phyloP scores from a whole-genome alignment of 2,113 vertebrate genomes.

The Thunnus maccoyii region DNA sequence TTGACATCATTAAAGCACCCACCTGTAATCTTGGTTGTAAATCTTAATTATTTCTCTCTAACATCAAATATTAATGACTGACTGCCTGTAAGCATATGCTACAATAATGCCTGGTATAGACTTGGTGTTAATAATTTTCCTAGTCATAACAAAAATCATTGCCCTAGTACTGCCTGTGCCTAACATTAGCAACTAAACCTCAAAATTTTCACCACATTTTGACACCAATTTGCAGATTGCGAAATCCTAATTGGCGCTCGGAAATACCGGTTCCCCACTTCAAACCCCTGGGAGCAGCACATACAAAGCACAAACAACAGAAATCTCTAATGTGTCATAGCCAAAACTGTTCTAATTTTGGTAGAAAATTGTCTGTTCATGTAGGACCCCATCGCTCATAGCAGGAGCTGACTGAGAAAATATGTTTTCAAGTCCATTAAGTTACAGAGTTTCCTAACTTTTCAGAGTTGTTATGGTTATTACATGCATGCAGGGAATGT shows the following conservation, averaged over 20 bases:
- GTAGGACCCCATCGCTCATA: not conserved
- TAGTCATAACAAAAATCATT: too few species aligned
- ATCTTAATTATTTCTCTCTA: too few species aligned
- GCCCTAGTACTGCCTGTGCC: too few species aligned
- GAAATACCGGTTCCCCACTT: not conserved
- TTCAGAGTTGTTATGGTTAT: not conserved
- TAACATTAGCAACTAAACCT: too few species aligned
- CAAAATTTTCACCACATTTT: too few species aligned
- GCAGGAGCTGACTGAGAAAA: not conserved
- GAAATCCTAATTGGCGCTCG: not conserved
- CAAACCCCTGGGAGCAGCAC: not conserved
- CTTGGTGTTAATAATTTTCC: too few species aligned
- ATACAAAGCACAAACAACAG: not conserved
- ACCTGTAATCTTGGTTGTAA: not conserved
- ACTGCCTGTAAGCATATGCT: too few species aligned
- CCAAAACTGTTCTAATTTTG: not conserved
- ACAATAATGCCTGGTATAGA: too few species aligned
- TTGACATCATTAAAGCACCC: not conserved
- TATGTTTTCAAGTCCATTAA: not conserved
- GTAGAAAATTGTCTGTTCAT: not conserved
- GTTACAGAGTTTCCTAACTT: not conserved
- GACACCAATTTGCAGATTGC: too few species aligned
- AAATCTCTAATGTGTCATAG: not conserved
- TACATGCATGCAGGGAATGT: conserved; percentile 1
- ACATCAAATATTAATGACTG: too few species aligned